Conservation (phyloP, 2,113 vertebrate genomes). For the Mastomys coucha region DNA sequence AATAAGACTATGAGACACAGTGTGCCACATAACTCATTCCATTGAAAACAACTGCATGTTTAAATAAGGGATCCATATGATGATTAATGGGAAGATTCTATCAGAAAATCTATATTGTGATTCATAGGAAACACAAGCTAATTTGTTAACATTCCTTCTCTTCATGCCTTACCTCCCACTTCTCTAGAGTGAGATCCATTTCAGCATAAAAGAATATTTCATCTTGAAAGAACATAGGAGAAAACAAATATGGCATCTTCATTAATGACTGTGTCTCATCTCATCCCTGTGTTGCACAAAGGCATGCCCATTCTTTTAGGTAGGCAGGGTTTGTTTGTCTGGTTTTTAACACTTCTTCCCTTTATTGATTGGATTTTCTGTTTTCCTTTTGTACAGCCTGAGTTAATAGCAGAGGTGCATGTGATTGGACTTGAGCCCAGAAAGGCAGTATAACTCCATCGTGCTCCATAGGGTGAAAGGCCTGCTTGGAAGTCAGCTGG, state of each 20-base stretch:
- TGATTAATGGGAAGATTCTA: constrained; percentile 22
- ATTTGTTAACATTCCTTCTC: constrained; percentile 39
- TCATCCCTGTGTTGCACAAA: constrained; percentile 48
- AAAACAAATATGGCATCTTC: neutral
- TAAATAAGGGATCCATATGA: constrained; percentile 13
- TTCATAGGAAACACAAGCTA: neutral
- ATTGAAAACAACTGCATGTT: neutral
- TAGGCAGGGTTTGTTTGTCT: neutral
- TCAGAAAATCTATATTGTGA: constrained; percentile 29
- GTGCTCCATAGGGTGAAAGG: neutral
- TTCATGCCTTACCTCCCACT: neutral
- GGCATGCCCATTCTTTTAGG: neutral
- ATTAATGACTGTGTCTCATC: constrained; percentile 42
- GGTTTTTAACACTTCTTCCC: constrained; percentile 34
- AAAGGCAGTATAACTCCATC: neutral
- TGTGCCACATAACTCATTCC: neutral
- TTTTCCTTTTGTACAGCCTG: constrained; percentile 40
- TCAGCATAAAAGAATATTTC: constrained; percentile 34
- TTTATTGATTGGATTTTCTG: constrained; percentile 26
- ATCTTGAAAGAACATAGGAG: neutral
- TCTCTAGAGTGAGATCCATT: neutral
- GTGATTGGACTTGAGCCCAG: neutral
- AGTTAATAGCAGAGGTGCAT: neutral
- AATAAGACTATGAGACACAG: constrained; percentile 11
- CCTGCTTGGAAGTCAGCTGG: neutral